A percentile compares a stretch with the other conserved stretches of the same genome.
These are phyloP conservation scores for Ispidina picta DNA, from an alignment of 2,797 vertebrate species.

Conservation along the genomic window DNA sequence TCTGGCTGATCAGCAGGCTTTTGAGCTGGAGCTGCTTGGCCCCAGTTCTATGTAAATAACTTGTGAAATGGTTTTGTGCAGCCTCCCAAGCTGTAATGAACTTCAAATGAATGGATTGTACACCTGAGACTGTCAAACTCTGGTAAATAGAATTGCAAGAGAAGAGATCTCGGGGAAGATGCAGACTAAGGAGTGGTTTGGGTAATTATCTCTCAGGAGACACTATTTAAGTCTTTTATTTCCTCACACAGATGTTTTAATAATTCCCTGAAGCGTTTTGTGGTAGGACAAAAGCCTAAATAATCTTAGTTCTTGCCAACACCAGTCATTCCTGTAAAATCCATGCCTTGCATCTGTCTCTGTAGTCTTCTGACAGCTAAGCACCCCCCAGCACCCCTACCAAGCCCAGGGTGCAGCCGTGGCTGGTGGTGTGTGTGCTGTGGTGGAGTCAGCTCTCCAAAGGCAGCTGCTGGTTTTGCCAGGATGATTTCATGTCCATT, in stretches of 20 bases:
- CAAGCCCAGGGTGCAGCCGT: background rate
- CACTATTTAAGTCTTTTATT: background rate
- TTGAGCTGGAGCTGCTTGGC: background rate
- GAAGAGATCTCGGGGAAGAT: background rate
- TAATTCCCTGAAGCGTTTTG: background rate
- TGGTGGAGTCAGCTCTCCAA: background rate
- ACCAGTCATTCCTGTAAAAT: background rate
- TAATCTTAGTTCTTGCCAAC: background rate
- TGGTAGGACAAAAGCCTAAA: background rate
- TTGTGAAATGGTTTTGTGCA: background rate
- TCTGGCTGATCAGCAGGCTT: background rate
- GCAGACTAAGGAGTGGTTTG: background rate
- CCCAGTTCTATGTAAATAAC: background rate
- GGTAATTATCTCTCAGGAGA: background rate
- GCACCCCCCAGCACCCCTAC: background rate
- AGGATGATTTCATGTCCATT: background rate
- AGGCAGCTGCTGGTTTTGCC: background rate
- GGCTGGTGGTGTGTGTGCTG: fast-evolving
- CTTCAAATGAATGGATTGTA: background rate
- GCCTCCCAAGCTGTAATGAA: background rate
- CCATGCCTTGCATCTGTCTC: background rate
- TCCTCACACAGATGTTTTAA: background rate
- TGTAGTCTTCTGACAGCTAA: background rate
- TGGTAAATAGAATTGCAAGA: background rate
- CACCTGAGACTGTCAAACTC: background rate